phyloP scores from a whole-genome alignment of 2,888 invertebrate genomes.

The Diachrysia chrysitis region DNA sequence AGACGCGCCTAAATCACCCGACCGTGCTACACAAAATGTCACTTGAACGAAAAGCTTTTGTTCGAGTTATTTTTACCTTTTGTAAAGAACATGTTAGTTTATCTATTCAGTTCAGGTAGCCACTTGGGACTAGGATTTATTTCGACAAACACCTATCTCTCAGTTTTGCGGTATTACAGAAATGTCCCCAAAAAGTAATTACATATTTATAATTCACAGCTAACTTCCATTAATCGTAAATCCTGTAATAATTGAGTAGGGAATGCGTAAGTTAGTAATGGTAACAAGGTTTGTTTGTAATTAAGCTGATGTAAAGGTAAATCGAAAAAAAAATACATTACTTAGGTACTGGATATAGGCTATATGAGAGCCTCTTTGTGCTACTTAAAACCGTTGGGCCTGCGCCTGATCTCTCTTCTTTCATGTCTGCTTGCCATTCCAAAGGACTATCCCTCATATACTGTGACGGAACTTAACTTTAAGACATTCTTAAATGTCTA shows the following conservation, averaged over 20 bases:
- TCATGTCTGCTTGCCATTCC: no score
- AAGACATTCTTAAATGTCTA: no score
- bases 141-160: slow-evolving; percentile 8
- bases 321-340: background rate
- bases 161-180: slow-evolving; percentile 4
- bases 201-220: slow-evolving; percentile 41
- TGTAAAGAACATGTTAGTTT: background rate
- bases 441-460: no score
- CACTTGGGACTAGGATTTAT: slow-evolving; percentile 36
- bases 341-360: no score
- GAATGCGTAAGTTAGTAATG: background rate
- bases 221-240: slow-evolving; percentile 16
- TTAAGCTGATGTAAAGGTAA: background rate
- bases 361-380: no score
- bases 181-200: slow-evolving; percentile 29
- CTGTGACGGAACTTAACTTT: no score
- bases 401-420: no score
- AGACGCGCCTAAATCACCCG: background rate
- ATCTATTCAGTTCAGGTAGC: slow-evolving; percentile 25
- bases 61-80: background rate
- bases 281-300: background rate
- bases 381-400: no score
- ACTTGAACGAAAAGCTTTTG: background rate
- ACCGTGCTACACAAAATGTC: background rate
- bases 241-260: slow-evolving; percentile 9